phyloP scores from a whole-genome alignment of 2,797 vertebrate species.

The Siniperca scherzeri region DNA sequence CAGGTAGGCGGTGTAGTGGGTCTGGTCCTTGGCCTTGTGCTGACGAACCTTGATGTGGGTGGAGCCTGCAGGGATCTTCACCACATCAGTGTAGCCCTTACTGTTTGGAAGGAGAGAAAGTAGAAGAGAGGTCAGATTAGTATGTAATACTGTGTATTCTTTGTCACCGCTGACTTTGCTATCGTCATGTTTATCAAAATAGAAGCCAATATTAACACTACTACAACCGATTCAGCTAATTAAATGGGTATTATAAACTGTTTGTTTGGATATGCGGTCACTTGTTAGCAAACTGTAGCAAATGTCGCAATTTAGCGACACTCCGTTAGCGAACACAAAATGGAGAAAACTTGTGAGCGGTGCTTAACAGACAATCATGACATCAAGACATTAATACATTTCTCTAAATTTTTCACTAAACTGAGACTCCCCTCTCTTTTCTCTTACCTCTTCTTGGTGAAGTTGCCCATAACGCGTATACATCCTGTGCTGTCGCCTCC shows the following conservation, averaged over 20 bases:
- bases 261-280: no score
- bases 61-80: conserved; percentile 95
- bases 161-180: neutral
- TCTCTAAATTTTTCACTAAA: neutral
- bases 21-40: conserved; percentile 95
- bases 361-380: no score
- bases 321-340: no score
- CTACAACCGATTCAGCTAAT: neutral
- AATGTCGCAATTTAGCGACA: no score
- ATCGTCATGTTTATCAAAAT: neutral
- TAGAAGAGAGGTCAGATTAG: conserved; percentile 14
- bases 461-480: conserved; percentile 93
- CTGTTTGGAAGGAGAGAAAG: conserved; percentile 74
- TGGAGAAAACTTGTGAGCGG: no score
- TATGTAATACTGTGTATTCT: neutral
- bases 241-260: no score
- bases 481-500: conserved; percentile 96
- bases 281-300: no score
- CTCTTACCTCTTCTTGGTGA: conserved; percentile 94
- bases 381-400: neutral
- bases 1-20: conserved; percentile 94
- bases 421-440: neutral
- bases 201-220: neutral
- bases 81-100: conserved; percentile 97
- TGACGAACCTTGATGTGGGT: conserved; percentile 98